A percentile compares a stretch with the other conserved stretches of the same genome.
Conservation (phyloP, 1,140 invertebrate species). For the Aphelinus atriplicis region DNA sequence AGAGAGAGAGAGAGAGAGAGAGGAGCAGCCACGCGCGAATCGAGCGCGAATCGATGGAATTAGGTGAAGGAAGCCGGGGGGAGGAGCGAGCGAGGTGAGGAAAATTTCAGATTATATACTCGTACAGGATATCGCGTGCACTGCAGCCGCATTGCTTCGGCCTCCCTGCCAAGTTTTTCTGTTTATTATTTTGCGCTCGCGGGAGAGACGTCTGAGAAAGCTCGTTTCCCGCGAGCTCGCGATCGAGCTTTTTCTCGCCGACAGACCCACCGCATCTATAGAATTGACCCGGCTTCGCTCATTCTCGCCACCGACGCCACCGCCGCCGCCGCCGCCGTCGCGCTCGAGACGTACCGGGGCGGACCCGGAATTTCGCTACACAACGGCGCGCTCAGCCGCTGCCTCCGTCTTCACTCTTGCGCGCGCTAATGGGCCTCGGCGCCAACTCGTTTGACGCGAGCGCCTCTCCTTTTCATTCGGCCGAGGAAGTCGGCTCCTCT, state of each 20-base stretch:
- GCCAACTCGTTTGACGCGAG: constrained; percentile 14
- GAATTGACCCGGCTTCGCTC: no score
- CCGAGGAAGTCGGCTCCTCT: not conserved
- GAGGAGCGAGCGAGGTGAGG: not conserved
- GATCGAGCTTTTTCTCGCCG: no score
- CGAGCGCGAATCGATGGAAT: constrained; percentile 7
- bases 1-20: not conserved
- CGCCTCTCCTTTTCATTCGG: constrained; percentile 5
- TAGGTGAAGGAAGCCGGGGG: not conserved
- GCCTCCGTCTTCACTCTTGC: no score
- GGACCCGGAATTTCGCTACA: no score
- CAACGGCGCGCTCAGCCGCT: no score
- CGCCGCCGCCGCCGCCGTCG: no score
- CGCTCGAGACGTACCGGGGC: no score
- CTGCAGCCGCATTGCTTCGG: not conserved
- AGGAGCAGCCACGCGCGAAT: not conserved
- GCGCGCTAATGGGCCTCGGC: constrained; percentile 2
- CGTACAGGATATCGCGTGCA: not conserved
- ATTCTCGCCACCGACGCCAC: no score
- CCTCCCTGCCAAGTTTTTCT: not conserved
- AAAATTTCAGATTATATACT: constrained; percentile 2
- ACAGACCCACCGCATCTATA: no score
- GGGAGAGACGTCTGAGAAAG: no score
- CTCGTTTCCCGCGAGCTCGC: no score
- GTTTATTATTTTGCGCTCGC: not conserved